Conservation (phyloP, 64 coral and sea anemone species). For the Actinia tenebrosa region DNA sequence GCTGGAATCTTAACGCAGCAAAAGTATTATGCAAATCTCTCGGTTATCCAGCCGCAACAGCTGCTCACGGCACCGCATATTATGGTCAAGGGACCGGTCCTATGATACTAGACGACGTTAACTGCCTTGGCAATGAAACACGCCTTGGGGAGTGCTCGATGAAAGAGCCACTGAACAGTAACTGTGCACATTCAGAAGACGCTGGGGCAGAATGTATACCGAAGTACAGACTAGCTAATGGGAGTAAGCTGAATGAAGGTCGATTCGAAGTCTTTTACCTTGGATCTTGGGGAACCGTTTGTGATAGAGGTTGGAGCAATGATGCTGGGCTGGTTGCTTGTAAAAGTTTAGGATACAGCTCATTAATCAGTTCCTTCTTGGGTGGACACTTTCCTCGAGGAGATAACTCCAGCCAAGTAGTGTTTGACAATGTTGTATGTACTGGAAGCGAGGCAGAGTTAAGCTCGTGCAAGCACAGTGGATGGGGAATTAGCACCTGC, state of each 20-base stretch:
- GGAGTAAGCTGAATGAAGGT: conserved; percentile 8
- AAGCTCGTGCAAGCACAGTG: not conserved
- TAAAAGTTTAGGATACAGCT: conserved; percentile 26
- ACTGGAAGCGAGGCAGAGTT: not conserved
- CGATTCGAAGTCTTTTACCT: conserved; percentile 36
- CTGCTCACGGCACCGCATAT: not conserved
- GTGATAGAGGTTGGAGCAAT: conserved; percentile 26
- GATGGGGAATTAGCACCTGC: not conserved
- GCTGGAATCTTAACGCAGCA: not conserved
- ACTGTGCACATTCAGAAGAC: not conserved
- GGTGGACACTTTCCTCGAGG: not conserved
- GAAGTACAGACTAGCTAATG: conserved; percentile 9
- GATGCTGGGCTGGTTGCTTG: conserved; percentile 38
- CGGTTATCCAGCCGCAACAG: not conserved
- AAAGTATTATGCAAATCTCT: conserved; percentile 6
- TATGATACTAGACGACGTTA: not conserved
- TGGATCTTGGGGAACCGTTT: conserved; percentile 43
- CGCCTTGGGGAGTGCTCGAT: not conserved
- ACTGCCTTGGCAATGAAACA: not conserved
- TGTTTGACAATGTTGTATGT: not conserved
- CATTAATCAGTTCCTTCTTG: not conserved
- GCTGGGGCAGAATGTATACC: not conserved
- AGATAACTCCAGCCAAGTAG: not conserved
- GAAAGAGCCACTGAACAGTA: not conserved
- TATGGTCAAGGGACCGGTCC: not conserved